Conservation (phyloP, 2,113 vertebrate species). For the Aptenodytes patagonicus region DNA sequence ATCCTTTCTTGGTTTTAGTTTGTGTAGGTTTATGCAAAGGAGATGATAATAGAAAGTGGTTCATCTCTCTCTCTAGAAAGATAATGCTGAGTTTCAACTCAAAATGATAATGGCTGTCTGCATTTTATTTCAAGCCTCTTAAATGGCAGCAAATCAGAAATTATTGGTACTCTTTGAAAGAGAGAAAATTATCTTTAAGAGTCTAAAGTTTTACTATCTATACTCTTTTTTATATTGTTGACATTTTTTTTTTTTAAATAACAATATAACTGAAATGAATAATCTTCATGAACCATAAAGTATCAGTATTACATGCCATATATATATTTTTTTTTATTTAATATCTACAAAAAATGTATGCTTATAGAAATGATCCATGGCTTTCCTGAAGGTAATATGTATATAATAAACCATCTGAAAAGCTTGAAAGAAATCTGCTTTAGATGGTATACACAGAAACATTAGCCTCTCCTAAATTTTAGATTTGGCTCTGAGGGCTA, state of each 20-base stretch:
- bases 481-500: background rate
- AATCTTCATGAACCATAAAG: constrained; percentile 18
- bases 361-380: background rate
- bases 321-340: background rate
- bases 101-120: background rate
- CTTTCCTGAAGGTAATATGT: background rate
- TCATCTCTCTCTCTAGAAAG: background rate
- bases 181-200: background rate
- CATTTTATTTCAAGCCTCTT: constrained; percentile 27
- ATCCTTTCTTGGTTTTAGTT: background rate
- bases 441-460: background rate
- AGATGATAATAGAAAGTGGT: background rate
- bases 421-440: background rate
- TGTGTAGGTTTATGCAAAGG: background rate
- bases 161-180: background rate
- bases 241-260: too few species aligned
- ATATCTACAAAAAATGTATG: background rate
- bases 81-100: background rate
- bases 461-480: background rate
- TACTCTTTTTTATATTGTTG: background rate
- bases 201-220: constrained; percentile 43
- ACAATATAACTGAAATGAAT: constrained; percentile 4
- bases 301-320: background rate
- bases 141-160: constrained; percentile 25
- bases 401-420: background rate